Base-by-base conservation (phyloP, 2,888 invertebrate species). In the Sisyra nigra region DNA sequence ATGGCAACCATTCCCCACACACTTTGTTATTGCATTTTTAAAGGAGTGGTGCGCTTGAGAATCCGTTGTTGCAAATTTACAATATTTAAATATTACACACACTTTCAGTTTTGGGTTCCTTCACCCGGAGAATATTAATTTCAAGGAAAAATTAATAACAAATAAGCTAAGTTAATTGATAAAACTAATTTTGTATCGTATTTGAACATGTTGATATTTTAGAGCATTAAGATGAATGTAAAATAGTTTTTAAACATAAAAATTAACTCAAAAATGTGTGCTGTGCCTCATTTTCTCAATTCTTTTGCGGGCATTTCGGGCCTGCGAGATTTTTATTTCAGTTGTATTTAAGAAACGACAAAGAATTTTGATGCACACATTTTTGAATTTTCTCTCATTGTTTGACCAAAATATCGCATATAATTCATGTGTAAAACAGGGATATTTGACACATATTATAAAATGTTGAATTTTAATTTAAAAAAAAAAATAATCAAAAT, bases 1-100 rank as follows among this genome's bases (percentile, higher is more conserved):
- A 58, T 56, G 52, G 54, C 58, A 60, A 57, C 58, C 57, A 58
- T 58, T 55, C 51, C 60, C 60, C 17, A 38, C 19, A 60, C 60
- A 58, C 61, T 60, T 63, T 62, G 60, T 60, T 62, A 57, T 61
- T 55, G 60, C 61, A 61, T 60, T 61, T 59, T 38, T 19, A 24
- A 29, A 39, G 14, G 17, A 35, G 35, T 35, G 35, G 17, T 35
- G 17, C 17, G 14, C 35, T 35, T 9, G 14, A 35, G 17, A 35
- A 24, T 24, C 24, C 24, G 24, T 24, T 24, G 24, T 24, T 24
- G 24, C 24, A 24, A 24, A 24, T 24, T 24, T 24, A 24, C 24
- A 24, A 24, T 24, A 24, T 24, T 24, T 24, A 24, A n/a, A 34
- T 14, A 13, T 34, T 34, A 13, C 15, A 13, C 34, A 15, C 34